Evolutionary conservation across 2,888 invertebrate genomes (phyloP).

Genomic region (Trachelus stipa): DNA sequence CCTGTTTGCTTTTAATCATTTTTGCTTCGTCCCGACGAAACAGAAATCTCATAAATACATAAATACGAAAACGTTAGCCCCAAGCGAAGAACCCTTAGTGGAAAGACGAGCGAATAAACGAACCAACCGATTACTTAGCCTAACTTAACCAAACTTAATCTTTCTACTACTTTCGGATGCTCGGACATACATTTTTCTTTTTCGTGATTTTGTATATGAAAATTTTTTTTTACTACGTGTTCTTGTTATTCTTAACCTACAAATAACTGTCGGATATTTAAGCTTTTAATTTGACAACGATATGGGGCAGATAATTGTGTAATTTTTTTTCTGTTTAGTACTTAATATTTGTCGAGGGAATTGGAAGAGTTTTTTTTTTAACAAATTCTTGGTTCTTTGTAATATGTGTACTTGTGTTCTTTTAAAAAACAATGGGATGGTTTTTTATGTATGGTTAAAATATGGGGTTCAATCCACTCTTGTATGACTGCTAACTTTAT

Average conservation of each 20-base stretch:
- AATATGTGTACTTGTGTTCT: background rate
- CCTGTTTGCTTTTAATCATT: conserved; percentile 63
- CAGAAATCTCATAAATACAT: conserved; percentile 64
- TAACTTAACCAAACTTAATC: background rate
- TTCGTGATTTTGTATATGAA: background rate
- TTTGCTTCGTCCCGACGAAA: conserved; percentile 44
- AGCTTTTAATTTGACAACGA: background rate
- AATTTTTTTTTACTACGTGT: background rate
- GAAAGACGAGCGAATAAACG: conserved; percentile 13
- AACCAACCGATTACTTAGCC: background rate
- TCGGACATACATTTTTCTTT: background rate
- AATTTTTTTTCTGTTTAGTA: background rate
- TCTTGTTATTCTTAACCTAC: background rate
- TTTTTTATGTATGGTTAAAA: background rate
- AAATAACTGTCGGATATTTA: background rate
- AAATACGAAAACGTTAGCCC: conserved; percentile 54
- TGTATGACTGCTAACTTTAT: background rate
- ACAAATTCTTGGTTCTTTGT: too few relatives aligned
- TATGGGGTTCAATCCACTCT: background rate
- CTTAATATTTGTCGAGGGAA: too few relatives aligned
- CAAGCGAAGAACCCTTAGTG: conserved; percentile 16
- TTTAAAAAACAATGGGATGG: background rate
- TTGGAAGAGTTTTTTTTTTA: too few relatives aligned
- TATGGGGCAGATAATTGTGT: background rate
- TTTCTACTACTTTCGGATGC: background rate